These are phyloP conservation scores for Cephus pygmeus DNA, from an alignment of 2,888 invertebrate genomes.

Conservation along the genomic window DNA sequence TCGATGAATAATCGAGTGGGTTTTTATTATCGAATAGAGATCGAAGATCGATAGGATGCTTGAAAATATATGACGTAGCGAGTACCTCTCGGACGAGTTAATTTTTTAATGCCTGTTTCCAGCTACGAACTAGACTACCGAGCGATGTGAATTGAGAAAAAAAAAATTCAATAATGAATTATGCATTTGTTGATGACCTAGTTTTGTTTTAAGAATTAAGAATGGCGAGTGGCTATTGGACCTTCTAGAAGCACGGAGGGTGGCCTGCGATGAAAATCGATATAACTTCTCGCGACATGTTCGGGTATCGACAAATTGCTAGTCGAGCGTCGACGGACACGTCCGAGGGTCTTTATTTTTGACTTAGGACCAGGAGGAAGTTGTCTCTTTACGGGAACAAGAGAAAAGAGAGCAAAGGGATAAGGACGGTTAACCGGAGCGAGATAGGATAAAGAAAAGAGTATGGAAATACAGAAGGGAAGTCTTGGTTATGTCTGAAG, in stretches of 20 bases:
- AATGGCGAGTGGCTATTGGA: neutral
- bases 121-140: neutral
- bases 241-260: neutral
- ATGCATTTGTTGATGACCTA: neutral
- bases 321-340: slow-evolving; percentile 20
- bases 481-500: neutral
- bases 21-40: neutral
- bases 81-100: neutral
- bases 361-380: slow-evolving; percentile 12
- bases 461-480: neutral
- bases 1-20: neutral
- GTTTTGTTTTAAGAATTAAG: neutral
- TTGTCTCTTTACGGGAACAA: neutral
- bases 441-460: neutral
- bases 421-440: neutral
- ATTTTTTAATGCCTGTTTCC: neutral
- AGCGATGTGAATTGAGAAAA: neutral
- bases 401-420: neutral
- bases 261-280: slow-evolving; percentile 16
- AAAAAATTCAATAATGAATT: neutral
- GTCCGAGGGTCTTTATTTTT: slow-evolving; percentile 18
- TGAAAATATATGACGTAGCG: neutral
- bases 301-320: slow-evolving; percentile 20
- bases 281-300: slow-evolving; percentile 7
- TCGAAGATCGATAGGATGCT: neutral